Conservation (phyloP, 2,113 vertebrate species). For the Falco punctatus region DNA sequence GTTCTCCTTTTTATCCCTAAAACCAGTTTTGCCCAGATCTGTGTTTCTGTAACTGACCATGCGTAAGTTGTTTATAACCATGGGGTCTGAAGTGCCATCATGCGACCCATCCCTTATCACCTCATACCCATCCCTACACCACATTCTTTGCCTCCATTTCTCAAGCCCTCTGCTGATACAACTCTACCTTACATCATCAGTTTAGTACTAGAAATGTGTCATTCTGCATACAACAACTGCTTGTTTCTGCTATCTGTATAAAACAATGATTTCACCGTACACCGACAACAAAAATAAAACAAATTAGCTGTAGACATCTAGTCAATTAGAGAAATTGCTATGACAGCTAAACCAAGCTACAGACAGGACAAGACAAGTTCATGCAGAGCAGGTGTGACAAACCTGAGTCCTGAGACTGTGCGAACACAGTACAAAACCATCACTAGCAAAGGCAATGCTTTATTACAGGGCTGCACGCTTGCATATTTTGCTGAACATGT, state of each 20-base stretch:
- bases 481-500: background rate
- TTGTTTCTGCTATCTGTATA: background rate
- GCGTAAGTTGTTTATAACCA: background rate
- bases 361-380: background rate
- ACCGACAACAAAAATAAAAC: background rate
- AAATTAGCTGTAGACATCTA: background rate
- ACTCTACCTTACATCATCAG: background rate
- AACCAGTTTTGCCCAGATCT: background rate
- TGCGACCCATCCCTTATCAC: background rate
- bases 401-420: accelerated
- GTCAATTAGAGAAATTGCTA: background rate
- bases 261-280: background rate
- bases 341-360: background rate
- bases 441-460: background rate
- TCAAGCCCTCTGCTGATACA: background rate
- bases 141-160: background rate
- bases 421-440: background rate
- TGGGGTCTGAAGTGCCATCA: background rate
- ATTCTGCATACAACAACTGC: background rate
- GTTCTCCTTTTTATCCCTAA: background rate
- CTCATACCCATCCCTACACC: background rate
- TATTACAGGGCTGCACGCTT: background rate
- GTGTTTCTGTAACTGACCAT: background rate
- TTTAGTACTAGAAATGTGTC: background rate
- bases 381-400: background rate